These are phyloP conservation scores for Halesus radiatus DNA, from an alignment of 1,140 invertebrate species.

Conservation along the genomic window DNA sequence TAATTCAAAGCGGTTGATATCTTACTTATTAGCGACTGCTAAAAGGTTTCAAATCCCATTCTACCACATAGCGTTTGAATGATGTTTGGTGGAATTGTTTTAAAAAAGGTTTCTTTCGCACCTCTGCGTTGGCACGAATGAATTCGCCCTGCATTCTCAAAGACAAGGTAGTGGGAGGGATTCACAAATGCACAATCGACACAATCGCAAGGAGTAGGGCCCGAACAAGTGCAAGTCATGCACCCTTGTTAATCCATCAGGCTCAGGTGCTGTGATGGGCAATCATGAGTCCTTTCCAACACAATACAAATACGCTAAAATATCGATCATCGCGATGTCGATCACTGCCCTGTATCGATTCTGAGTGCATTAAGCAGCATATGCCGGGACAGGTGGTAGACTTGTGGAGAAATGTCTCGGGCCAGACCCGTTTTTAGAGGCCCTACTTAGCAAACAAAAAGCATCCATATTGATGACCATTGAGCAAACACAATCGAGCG, in stretches of 20 bases:
- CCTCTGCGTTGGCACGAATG: constrained; percentile 4
- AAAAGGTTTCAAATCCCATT: neutral
- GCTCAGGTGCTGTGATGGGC: constrained; percentile 3
- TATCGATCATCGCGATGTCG: constrained; percentile 37
- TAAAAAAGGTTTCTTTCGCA: constrained; percentile 22
- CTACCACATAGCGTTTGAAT: constrained; percentile 8
- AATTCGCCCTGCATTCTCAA: constrained; percentile 10
- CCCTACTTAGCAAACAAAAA: constrained; percentile 57
- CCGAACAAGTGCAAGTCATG: constrained; percentile 47
- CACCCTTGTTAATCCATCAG: constrained; percentile 54
- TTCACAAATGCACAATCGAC: neutral
- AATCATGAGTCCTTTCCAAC: constrained; percentile 1
- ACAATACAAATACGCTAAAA: constrained; percentile 31
- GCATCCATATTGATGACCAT: constrained; percentile 53
- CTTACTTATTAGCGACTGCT: neutral
- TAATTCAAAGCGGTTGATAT: neutral
- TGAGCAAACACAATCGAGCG: constrained; percentile 48
- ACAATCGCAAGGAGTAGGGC: too few species aligned
- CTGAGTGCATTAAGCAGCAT: constrained; percentile 37
- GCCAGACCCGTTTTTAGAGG: constrained; percentile 46
- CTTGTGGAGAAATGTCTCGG: constrained; percentile 10
- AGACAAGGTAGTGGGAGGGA: neutral
- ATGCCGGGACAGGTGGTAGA: constrained; percentile 56
- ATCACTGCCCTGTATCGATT: constrained; percentile 23
- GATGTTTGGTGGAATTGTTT: constrained; percentile 12